Evolutionary conservation across 2,888 invertebrate genomes (phyloP).

Genomic region (Leptopterna dolabrata): DNA sequence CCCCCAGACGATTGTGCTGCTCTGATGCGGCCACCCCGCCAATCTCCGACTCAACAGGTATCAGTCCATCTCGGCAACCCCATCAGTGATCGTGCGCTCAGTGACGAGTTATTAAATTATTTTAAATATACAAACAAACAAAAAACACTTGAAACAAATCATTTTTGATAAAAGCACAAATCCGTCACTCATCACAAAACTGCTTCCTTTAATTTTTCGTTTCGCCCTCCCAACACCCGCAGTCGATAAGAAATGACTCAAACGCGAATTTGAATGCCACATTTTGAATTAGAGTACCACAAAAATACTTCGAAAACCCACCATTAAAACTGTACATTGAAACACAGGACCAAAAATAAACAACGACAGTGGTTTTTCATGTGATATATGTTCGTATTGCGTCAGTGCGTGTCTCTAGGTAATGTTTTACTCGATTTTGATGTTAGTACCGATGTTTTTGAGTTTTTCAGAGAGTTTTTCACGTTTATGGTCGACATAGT

Average conservation of each 20-base stretch:
- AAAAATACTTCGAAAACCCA: neutral
- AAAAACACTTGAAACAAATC: too few relatives aligned
- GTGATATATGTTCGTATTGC: slow-evolving; percentile 57
- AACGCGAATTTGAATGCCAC: neutral
- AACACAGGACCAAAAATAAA: neutral
- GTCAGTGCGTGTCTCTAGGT: slow-evolving; percentile 58
- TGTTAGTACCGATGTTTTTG: neutral
- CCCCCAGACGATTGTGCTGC: neutral
- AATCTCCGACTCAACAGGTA: slow-evolving; percentile 16
- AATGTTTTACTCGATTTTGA: slow-evolving; percentile 25
- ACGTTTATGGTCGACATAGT: neutral
- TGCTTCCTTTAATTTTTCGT: too few relatives aligned
- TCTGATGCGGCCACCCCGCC: neutral
- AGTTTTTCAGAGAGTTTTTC: neutral
- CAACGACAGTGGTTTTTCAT: slow-evolving; percentile 30
- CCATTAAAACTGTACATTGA: neutral
- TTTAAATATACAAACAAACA: neutral
- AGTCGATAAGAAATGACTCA: neutral
- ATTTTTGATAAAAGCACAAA: too few relatives aligned
- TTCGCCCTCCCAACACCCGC: neutral
- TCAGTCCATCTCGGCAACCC: slow-evolving; percentile 6
- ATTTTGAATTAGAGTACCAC: neutral
- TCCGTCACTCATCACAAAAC: too few relatives aligned
- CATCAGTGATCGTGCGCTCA: neutral
- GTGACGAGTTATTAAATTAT: neutral